Percentiles rank a stretch among this genome's conserved stretches.
These are phyloP conservation scores for Nomada fucata DNA, from an alignment of 2,888 invertebrate species.

Conservation along the genomic window DNA sequence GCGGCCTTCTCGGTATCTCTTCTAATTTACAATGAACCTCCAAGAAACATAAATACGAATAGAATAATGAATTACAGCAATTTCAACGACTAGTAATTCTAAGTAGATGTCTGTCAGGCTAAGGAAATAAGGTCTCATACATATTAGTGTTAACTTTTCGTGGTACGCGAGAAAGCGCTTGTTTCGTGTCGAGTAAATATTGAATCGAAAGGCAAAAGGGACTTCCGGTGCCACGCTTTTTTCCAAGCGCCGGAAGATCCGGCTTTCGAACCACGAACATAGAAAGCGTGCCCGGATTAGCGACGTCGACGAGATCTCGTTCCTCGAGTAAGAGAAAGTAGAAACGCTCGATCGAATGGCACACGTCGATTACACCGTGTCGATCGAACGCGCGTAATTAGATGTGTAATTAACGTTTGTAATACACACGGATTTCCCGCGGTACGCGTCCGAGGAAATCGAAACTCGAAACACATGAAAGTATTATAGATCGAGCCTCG, in stretches of 20 bases:
- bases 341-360: constrained; percentile 16
- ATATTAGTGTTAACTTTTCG: not conserved
- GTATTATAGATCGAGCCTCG: constrained; percentile 69
- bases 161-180: not conserved
- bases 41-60: not conserved
- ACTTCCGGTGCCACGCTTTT: constrained; percentile 8
- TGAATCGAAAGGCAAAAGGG: not conserved
- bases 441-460: constrained; percentile 60
- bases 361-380: constrained; percentile 21
- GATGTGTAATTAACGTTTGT: constrained; percentile 58
- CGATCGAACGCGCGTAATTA: constrained; percentile 48
- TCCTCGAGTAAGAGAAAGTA: constrained; percentile 30
- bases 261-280: not conserved
- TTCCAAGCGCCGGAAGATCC: not conserved
- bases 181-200: not conserved
- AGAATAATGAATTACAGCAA: not conserved
- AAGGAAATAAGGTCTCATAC: not conserved
- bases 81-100: not conserved
- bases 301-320: not conserved
- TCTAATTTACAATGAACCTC: not conserved
- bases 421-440: constrained; percentile 61
- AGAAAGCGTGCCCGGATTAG: not conserved
- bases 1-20: no score
- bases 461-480: constrained; percentile 77
- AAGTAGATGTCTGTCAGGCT: not conserved